These are phyloP conservation scores for Amitus sp. DNA, from an alignment of 2,888 invertebrate species.

Conservation along the genomic window DNA sequence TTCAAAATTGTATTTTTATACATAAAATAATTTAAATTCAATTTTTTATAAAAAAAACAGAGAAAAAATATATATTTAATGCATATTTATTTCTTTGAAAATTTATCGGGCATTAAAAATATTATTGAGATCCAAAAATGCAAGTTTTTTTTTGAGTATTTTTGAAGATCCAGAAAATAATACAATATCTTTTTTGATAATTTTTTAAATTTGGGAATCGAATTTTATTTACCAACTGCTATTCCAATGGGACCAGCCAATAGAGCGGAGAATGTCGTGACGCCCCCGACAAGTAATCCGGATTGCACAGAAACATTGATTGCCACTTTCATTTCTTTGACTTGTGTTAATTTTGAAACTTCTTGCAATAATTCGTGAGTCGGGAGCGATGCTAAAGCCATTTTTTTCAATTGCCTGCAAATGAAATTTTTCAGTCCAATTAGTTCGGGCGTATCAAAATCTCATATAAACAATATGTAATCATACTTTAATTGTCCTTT, in stretches of 20 bases:
- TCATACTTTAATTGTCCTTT: no score
- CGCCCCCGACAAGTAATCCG: slow-evolving; percentile 25
- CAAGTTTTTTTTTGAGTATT: neutral
- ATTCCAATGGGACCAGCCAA: slow-evolving; percentile 29
- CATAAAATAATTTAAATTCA: neutral
- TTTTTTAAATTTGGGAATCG: neutral
- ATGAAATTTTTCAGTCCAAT: no score
- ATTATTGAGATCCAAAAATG: no score
- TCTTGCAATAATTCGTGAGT: slow-evolving; percentile 22
- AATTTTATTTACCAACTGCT: slow-evolving; percentile 19
- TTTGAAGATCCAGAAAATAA: neutral
- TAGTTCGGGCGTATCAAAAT: no score
- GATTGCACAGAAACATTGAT: slow-evolving; percentile 20
- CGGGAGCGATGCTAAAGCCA: slow-evolving; percentile 7
- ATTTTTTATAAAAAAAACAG: neutral
- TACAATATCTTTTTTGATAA: neutral
- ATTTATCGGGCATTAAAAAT: neutral
- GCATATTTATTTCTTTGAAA: neutral
- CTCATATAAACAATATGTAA: no score
- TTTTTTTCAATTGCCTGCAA: no score
- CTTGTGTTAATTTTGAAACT: slow-evolving; percentile 18
- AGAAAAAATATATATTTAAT: neutral
- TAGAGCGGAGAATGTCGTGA: slow-evolving; percentile 18
- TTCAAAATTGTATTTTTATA: neutral
- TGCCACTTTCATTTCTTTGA: slow-evolving; percentile 25